phyloP scores from a whole-genome alignment of 2,797 vertebrate species.

The Triplophysa bombifrons region DNA sequence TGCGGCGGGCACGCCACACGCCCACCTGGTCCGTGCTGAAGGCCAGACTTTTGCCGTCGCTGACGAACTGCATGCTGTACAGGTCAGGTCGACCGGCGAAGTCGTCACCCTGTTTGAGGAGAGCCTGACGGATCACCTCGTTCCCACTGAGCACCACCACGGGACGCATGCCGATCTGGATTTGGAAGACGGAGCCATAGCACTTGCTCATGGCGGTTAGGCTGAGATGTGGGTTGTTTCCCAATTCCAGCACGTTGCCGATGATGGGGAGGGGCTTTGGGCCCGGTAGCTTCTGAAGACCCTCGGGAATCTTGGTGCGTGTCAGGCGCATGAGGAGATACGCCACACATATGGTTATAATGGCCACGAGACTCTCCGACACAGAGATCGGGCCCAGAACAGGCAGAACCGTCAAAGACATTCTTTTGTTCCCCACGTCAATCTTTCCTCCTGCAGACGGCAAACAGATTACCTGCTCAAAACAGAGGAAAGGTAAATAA shows the following conservation, averaged over 20 bases:
- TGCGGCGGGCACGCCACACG: constrained; percentile 83
- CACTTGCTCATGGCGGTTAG: constrained; percentile 79
- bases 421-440: constrained; percentile 53
- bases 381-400: constrained; percentile 70
- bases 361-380: constrained; percentile 76
- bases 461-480: background rate
- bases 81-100: constrained; percentile 87
- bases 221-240: constrained; percentile 79
- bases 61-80: constrained; percentile 71
- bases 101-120: constrained; percentile 86
- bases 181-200: constrained; percentile 84
- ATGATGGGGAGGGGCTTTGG: constrained; percentile 85
- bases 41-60: constrained; percentile 79
- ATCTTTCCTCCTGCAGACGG: background rate
- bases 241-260: constrained; percentile 81
- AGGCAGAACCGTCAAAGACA: constrained; percentile 74
- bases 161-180: constrained; percentile 83
- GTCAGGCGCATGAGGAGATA: constrained; percentile 73
- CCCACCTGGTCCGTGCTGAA: constrained; percentile 83
- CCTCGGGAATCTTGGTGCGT: constrained; percentile 72
- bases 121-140: constrained; percentile 83
- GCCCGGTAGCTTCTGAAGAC: constrained; percentile 81
- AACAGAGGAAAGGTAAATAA: background rate
- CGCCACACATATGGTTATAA: constrained; percentile 72
- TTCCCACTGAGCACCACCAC: constrained; percentile 87